Evolutionary conservation across 1,140 invertebrate genomes (phyloP).

Genomic region (Hestina assimilis): DNA sequence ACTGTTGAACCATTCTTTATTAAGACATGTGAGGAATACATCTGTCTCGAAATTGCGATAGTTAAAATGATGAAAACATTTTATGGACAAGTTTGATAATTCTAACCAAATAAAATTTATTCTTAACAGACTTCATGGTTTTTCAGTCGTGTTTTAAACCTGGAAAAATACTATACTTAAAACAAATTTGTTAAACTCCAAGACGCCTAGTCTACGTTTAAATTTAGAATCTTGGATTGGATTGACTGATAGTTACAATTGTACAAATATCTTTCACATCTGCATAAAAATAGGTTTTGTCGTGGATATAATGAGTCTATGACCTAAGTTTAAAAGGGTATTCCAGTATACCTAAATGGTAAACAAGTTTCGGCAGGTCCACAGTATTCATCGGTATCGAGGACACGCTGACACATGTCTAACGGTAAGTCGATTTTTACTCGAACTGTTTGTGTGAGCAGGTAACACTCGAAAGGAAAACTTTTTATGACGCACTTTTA

Average conservation of each 20-base stretch:
- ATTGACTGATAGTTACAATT: too few relatives aligned
- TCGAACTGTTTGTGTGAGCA: slow-evolving; percentile 28
- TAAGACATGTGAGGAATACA: slow-evolving; percentile 28
- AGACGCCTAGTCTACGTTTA: too few relatives aligned
- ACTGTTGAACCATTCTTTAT: slow-evolving; percentile 21
- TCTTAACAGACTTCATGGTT: too few relatives aligned
- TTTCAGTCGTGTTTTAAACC: too few relatives aligned
- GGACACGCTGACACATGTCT: slow-evolving; percentile 70
- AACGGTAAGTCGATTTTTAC: slow-evolving; percentile 70
- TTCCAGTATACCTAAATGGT: too few relatives aligned
- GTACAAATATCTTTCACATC: too few relatives aligned
- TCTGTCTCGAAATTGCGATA: slow-evolving; percentile 19
- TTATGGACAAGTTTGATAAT: neutral
- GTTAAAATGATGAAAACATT: neutral
- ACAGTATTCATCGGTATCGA: slow-evolving; percentile 62
- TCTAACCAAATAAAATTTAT: too few relatives aligned
- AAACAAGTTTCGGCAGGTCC: slow-evolving; percentile 69
- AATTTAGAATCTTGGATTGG: too few relatives aligned
- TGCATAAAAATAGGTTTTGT: neutral
- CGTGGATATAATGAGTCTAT: slow-evolving; percentile 18
- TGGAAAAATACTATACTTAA: too few relatives aligned
- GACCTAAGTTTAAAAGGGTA: slow-evolving; percentile 54
- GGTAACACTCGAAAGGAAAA: slow-evolving; percentile 43
- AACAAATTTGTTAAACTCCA: too few relatives aligned
- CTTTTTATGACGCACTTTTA: slow-evolving; percentile 16